Conservation (phyloP, 2,113 vertebrate species). For the Chlorocebus sabaeus region DNA sequence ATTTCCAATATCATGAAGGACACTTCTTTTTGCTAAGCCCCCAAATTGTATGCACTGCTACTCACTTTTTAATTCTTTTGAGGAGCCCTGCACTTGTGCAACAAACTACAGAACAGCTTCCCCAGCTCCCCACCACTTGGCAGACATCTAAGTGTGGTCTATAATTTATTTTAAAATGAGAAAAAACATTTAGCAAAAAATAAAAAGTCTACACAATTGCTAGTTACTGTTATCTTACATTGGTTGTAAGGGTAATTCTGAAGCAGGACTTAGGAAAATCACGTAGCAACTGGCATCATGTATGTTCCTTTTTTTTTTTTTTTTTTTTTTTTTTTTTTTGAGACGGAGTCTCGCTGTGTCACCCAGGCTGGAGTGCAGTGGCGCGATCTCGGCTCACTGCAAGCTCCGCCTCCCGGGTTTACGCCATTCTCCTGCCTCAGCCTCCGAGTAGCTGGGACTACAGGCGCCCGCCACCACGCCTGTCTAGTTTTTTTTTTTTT, state of each 20-base stretch:
- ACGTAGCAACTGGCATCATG: neutral
- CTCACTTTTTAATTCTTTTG: neutral
- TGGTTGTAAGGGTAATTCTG: neutral
- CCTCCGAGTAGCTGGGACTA: too few species aligned
- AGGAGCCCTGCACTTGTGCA: neutral
- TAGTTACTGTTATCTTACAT: neutral
- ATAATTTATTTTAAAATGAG: neutral
- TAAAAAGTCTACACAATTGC: neutral
- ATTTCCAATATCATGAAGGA: neutral
- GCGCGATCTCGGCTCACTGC: too few species aligned
- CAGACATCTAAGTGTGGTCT: neutral
- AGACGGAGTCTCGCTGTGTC: too few species aligned
- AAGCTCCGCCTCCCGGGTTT: too few species aligned
- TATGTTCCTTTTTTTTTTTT: too few species aligned
- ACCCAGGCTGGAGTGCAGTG: too few species aligned
- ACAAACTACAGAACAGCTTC: neutral
- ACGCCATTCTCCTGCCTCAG: too few species aligned
- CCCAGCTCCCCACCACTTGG: neutral
- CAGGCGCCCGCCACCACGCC: too few species aligned
- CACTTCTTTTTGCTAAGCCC: neutral
- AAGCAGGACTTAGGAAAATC: neutral
- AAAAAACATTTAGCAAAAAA: neutral
- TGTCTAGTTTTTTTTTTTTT: too few species aligned
- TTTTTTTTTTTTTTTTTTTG: too few species aligned
- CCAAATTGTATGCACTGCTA: neutral